Evolutionary conservation across 1,140 invertebrate genomes (phyloP), one percentile per base, ranked within the genome.

Genomic region (Laupala kohalensis): DNA sequence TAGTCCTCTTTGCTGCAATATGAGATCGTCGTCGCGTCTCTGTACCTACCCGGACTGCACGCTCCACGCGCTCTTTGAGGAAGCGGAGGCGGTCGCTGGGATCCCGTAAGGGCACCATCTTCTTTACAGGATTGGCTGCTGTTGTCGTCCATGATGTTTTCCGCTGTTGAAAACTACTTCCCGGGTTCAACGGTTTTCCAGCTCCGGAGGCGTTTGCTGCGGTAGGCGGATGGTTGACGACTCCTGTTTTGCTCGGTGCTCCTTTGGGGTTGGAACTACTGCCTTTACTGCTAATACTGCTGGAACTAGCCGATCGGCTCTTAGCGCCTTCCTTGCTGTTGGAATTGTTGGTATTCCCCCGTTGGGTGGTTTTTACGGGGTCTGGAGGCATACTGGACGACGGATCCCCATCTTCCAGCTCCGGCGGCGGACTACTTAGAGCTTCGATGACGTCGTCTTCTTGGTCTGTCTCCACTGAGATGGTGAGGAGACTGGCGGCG

Each of bases 41-140:
- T n/a, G n/a, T n/a, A 30, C 67, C 29, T 29, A 68, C 67, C 67
- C 67, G 25, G 26, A 68, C 29, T 13, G 67, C 67, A 4, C 67
- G 26, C 23, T 68, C 67, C 27, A 68, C 67, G 4, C 19, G 19
- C 0, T 68, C 67, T 27, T 23, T 68, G 23, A 68, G 19, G 13
- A 23, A 28, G 26, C 12, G 67, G 26, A 68, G 27, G 19, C 26
- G 27, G 3, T 28, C 27, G 13, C 67, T 23, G 13, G 67, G 29
- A 9, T 9, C 12, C 3, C 29, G 67, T n/a, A 23, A 23, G 4
- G 67, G n/a, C 3, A 29, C 4, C 13, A 19, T 25, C 27, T 26
- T 27, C 67, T 23, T 27, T 1, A n/a, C 24, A 6, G 12, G 23
- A 27, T 25, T 67, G 6, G n/a, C 5, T 2, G 67, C 19, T 6